Conservation (phyloP, 2,888 invertebrate genomes). For the Dasysyrphus tricinctus region DNA sequence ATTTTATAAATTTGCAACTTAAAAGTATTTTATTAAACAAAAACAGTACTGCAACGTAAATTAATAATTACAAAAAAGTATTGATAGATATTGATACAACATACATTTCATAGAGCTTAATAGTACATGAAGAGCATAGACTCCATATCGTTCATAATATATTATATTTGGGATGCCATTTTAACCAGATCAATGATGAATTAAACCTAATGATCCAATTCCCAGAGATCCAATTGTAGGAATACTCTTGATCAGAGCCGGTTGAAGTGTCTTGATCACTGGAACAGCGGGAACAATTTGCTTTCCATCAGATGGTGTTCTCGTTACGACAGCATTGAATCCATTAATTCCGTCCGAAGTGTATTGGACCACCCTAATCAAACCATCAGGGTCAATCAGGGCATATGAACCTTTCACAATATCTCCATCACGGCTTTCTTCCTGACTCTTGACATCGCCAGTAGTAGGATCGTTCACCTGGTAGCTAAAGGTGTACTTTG, state of each 20-base stretch:
- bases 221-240: background rate
- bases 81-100: slow-evolving; percentile 13
- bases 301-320: slow-evolving; percentile 67
- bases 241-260: slow-evolving; percentile 45
- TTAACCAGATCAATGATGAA: slow-evolving; percentile 17
- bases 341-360: slow-evolving; percentile 76
- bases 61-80: slow-evolving; percentile 1
- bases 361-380: slow-evolving; percentile 76
- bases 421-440: slow-evolving; percentile 77
- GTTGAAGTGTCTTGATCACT: slow-evolving; percentile 56
- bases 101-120: background rate
- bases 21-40: slow-evolving; percentile 15
- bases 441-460: slow-evolving; percentile 77
- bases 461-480: slow-evolving; percentile 77
- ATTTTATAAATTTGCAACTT: slow-evolving; percentile 6
- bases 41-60: slow-evolving; percentile 19
- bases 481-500: slow-evolving; percentile 76
- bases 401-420: slow-evolving; percentile 76
- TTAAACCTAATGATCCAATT: slow-evolving; percentile 13
- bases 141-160: background rate
- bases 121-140: background rate
- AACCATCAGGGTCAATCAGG: slow-evolving; percentile 77
- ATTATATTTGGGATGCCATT: background rate
- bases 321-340: slow-evolving; percentile 76
- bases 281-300: slow-evolving; percentile 43